These are phyloP conservation scores for Branchinecta lindahli DNA, from an alignment of 1,140 invertebrate genomes.

Conservation along the genomic window DNA sequence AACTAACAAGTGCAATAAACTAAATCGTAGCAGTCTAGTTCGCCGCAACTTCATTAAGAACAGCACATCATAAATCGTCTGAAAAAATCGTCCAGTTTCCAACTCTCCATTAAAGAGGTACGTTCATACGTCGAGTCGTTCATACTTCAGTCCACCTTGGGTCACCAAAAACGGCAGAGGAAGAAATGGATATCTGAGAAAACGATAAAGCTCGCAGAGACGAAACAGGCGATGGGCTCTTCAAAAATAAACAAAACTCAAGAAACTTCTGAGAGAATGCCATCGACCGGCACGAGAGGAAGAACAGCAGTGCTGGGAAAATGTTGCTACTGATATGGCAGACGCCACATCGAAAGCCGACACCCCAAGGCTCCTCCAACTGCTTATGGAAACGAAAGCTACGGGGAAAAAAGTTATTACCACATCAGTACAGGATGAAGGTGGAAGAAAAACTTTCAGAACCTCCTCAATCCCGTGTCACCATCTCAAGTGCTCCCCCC, in stretches of 20 bases:
- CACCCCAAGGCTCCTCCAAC: not conserved
- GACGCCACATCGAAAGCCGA: not conserved
- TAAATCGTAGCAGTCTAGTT: too few species aligned
- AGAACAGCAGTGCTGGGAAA: not conserved
- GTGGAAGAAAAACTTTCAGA: not conserved
- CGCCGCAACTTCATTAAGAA: too few species aligned
- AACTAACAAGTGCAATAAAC: too few species aligned
- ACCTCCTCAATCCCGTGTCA: not conserved
- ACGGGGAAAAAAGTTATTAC: not conserved
- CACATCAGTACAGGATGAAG: conserved; percentile 5
- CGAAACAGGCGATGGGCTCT: not conserved
- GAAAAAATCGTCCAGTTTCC: too few species aligned
- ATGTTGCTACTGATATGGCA: conserved; percentile 1
- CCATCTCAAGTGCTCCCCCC: not conserved
- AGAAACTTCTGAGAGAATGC: conserved; percentile 4
- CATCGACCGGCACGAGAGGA: conserved; percentile 7
- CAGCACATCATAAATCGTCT: too few species aligned
- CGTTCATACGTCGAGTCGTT: too few species aligned
- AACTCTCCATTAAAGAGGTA: too few species aligned
- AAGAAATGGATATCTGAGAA: not conserved
- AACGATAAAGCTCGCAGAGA: conserved; percentile 8
- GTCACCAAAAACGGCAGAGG: not conserved
- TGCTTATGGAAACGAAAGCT: not conserved
- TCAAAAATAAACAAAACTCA: not conserved
- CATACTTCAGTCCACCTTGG: too few species aligned